Evolutionary conservation across 1,140 invertebrate genomes (phyloP), one percentile per base, ranked within the genome.

Genomic region (Apocrypta bakeri): DNA sequence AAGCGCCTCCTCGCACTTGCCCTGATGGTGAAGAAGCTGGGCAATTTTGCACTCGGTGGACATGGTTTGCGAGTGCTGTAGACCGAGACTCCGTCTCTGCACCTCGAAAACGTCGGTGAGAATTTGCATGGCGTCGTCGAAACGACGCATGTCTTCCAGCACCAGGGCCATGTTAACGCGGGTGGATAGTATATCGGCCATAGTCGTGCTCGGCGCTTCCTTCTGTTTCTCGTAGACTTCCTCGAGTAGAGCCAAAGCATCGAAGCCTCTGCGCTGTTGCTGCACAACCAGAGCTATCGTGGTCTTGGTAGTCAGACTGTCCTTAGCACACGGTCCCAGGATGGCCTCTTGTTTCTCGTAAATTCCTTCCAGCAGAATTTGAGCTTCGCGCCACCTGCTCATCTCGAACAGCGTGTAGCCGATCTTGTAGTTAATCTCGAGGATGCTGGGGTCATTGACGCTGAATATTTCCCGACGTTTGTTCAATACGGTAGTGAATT

Each of bases 321-420:
- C 56, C 31, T 79, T 56, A n/a, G 24, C 14, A 24, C 48, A 56
- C 4, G 14, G 6, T 11, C 88, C 88, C 37, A 90, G 73, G 25
- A 85, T 77, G 69, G 80, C 79, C 56, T 82, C 86, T 24, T 85
- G 80, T 21, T 85, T 84, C 25, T 77, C 79, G 24, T 31, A 82
- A 66, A 90, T 79, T 66, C 86, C 84, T 77, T 79, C 29, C 77
- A 83, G 85, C 7, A 88, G 81, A 37, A 75, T 37, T 11, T 88
- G 84, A 7, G 89, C 88, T 83, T 90, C 87, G 21, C 87, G 79
- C 81, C 87, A 76, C 77, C 83, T 86, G 1, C 79, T 84, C 29
- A 81, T 71, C 24, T 79, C 84, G 66, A 83, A 68, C 21, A 81
- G 40, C 27, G 73, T 12, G 24, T 21, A 24, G 24, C 21, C 37